A percentile compares a stretch with the other conserved stretches of the same genome.
phyloP scores from a whole-genome alignment of 2,113 vertebrate species.

The Ovis aries region DNA sequence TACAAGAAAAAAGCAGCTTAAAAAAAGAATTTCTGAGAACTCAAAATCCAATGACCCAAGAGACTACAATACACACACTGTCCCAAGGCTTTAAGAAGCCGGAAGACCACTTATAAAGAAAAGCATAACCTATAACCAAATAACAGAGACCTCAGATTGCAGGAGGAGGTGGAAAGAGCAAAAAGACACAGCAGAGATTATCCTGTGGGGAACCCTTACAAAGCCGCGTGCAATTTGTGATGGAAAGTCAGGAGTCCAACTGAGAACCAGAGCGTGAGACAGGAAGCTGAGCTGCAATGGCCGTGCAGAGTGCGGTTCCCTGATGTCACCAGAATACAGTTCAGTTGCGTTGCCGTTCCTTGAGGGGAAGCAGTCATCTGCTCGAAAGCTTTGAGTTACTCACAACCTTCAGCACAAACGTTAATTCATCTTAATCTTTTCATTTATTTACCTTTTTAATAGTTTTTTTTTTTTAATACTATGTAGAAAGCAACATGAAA shows the following conservation, averaged over 20 bases:
- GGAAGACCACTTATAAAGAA: background rate
- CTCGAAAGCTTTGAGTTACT: background rate
- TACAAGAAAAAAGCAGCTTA: background rate
- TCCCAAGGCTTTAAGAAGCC: background rate
- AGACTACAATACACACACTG: background rate
- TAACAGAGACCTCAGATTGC: background rate
- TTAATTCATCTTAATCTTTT: background rate
- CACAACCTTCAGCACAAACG: background rate
- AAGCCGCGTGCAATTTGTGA: background rate
- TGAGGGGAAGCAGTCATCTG: background rate
- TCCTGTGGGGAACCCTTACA: background rate
- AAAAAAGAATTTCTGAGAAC: background rate
- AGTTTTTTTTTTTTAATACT: background rate
- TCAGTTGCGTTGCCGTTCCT: background rate
- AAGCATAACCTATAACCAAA: background rate
- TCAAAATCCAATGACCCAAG: background rate
- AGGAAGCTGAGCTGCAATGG: accelerated
- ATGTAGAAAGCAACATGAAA: background rate
- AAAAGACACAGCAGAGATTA: background rate
- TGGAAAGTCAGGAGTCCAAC: background rate
- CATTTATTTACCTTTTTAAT: background rate
- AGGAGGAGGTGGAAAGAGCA: background rate
- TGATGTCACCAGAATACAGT: background rate
- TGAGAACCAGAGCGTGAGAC: background rate
- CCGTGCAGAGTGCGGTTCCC: accelerated